Conservation (phyloP, 2,888 invertebrate species). For the Carabus problematicus region DNA sequence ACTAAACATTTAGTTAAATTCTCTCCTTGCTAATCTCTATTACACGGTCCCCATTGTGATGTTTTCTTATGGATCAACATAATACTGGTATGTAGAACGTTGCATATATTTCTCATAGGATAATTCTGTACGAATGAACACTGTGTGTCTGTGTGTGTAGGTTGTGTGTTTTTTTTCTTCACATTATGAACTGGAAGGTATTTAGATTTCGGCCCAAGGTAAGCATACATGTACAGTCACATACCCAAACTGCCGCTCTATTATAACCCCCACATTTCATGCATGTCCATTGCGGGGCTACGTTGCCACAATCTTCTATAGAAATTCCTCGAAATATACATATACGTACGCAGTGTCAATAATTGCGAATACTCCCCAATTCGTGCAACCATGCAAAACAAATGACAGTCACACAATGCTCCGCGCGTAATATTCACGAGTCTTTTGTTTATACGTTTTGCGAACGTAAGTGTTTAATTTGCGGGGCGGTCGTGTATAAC, state of each 20-base stretch:
- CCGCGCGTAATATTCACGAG: too few species aligned
- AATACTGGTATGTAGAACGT: conserved; percentile 35
- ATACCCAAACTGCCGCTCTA: conserved; percentile 51
- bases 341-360: too few species aligned
- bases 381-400: not conserved
- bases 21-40: conserved; percentile 7
- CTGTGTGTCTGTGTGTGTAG: conserved; percentile 7
- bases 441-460: too few species aligned
- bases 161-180: conserved; percentile 44
- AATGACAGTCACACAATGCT: not conserved
- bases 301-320: conserved; percentile 22
- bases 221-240: conserved; percentile 54
- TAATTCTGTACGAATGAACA: not conserved
- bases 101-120: conserved; percentile 10
- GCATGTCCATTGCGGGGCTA: conserved; percentile 21
- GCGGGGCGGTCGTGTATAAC: too few species aligned
- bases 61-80: conserved; percentile 38
- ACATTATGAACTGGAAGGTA: conserved; percentile 50
- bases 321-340: too few species aligned
- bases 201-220: conserved; percentile 55
- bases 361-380: too few species aligned
- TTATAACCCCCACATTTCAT: conserved; percentile 36
- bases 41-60: conserved; percentile 25
- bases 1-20: conserved; percentile 37
- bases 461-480: too few species aligned